Conservation (phyloP, 2,797 vertebrate species). For the Anolis apletophallus region DNA sequence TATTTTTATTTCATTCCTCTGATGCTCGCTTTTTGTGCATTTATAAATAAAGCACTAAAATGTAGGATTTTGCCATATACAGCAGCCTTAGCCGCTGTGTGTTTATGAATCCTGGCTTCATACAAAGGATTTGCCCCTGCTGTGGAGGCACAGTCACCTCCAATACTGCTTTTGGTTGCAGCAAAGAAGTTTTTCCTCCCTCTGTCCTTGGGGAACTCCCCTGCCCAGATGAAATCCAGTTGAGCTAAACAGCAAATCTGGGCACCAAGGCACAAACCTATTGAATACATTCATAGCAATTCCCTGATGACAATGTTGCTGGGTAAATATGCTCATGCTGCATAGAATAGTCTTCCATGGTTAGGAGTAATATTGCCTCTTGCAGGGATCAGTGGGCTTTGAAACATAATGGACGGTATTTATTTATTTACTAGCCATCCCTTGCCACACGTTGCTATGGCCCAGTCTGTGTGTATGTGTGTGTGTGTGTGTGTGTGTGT, state of each 20-base stretch:
- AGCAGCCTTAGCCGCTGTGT: background rate
- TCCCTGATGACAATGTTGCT: background rate
- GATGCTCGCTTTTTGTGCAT: slow-evolving; percentile 11
- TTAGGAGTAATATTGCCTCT: background rate
- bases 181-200: background rate
- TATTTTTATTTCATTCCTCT: slow-evolving; percentile 39
- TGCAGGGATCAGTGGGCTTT: background rate
- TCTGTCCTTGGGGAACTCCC: background rate
- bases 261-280: background rate
- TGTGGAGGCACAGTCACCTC: background rate
- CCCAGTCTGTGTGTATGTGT: no score
- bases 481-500: no score
- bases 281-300: background rate
- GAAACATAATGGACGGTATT: background rate
- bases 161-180: background rate
- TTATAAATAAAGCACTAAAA: slow-evolving; percentile 33
- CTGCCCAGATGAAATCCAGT: background rate
- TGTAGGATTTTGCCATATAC: background rate
- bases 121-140: background rate
- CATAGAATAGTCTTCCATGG: background rate
- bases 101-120: background rate
- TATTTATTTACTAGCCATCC: no score
- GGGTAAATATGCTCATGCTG: background rate
- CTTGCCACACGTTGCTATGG: no score
- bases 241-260: background rate